These are phyloP conservation scores for Triplophysa dalaica DNA, from an alignment of 2,113 vertebrate genomes.

Conservation along the genomic window DNA sequence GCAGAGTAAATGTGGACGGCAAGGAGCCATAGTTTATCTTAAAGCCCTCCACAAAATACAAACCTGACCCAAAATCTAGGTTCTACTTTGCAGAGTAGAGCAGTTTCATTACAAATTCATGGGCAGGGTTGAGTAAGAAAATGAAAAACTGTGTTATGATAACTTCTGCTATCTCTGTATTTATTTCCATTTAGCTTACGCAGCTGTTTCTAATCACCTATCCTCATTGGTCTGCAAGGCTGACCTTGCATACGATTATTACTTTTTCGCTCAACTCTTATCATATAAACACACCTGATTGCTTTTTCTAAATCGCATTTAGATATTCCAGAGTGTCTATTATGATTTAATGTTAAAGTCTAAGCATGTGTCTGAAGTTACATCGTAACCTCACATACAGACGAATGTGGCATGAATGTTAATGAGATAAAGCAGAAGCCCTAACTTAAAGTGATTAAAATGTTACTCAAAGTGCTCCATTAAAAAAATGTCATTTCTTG, in stretches of 20 bases:
- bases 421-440: background rate
- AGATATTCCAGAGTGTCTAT: background rate
- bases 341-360: background rate
- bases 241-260: conserved; percentile 23
- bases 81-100: background rate
- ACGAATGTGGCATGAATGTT: background rate
- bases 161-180: background rate
- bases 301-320: background rate
- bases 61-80: background rate
- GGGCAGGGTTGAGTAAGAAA: background rate
- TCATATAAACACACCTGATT: conserved; percentile 52
- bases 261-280: conserved; percentile 29
- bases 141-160: conserved; percentile 6
- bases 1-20: too few species aligned
- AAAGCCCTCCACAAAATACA: background rate
- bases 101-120: background rate
- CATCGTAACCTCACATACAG: background rate
- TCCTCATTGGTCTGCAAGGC: conserved; percentile 23
- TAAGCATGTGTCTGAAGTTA: background rate
- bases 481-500: conserved; percentile 6
- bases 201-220: background rate
- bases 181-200: background rate
- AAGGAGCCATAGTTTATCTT: too few species aligned
- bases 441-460: conserved; percentile 3
- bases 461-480: conserved; percentile 8